Evolutionary conservation across 2,113 vertebrate species (phyloP).

Genomic region (Nipponia nippon): DNA sequence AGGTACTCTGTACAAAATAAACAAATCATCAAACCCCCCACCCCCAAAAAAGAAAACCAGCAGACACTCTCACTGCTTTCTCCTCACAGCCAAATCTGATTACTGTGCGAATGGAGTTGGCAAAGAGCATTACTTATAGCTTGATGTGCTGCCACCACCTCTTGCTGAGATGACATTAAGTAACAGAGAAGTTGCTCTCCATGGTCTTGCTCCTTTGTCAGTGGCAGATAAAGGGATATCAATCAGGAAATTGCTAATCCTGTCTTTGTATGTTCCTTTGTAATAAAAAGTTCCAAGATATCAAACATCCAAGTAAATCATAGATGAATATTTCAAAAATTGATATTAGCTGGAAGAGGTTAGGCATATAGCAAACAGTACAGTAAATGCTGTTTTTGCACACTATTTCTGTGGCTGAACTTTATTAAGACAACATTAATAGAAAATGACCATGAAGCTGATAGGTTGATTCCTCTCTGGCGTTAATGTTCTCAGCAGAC

Average conservation of each 20-base stretch:
- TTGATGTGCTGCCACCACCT: not conserved
- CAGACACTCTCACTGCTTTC: not conserved
- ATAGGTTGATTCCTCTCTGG: not conserved
- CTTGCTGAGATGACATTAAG: conserved; percentile 8
- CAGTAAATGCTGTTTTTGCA: not conserved
- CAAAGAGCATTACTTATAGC: conserved; percentile 31
- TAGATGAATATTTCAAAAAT: not conserved
- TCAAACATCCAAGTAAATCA: not conserved
- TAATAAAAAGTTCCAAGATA: not conserved
- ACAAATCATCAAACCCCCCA: not conserved
- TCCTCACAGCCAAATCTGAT: not conserved
- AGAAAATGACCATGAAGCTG: not conserved
- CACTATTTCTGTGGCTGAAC: not conserved
- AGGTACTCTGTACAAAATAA: not conserved
- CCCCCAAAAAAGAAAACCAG: not conserved
- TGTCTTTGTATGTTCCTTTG: not conserved
- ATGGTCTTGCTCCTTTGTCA: not conserved
- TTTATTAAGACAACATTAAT: not conserved
- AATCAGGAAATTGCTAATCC: not conserved
- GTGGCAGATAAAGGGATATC: not conserved
- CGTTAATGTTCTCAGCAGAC: not conserved
- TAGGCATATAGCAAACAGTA: not conserved
- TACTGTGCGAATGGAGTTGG: not conserved
- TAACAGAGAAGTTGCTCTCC: not conserved
- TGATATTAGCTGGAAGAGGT: not conserved